Evolutionary conservation across 2,113 vertebrate genomes (phyloP), one percentile per base, ranked within the genome.

Genomic region (Vidua macroura): DNA sequence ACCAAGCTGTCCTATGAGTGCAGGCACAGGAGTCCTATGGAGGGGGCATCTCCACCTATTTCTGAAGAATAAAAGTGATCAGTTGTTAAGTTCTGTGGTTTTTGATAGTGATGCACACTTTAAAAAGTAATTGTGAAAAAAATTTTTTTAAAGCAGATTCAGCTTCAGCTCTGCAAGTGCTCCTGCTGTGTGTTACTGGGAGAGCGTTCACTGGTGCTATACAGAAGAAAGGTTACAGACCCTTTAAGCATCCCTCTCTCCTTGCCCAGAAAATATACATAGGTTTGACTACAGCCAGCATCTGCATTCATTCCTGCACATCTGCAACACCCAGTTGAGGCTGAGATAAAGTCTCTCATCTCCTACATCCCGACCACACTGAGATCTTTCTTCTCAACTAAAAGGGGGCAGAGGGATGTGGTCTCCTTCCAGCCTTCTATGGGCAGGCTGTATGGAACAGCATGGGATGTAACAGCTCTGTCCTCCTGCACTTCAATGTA

Each of bases 201-300:
- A 87, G 13, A 64, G 8, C 0, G 0, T 27, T 63, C 8, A 73
- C 25, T n/a, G 67, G 31, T 69, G 14, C 39, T 44, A 7, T 6
- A 27, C 1, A 43, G 27, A 82, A 83, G 74, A 86, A 84, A 63
- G 30, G n/a, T 46, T 58, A 69, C 18, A 81, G 59, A 15, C 51
- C 31, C 20, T 70, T 77, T 33, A 67, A 86, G 30, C 60, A 70
- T 43, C 55, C 28, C 27, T 70, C 35, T 62, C 39, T 83, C 30
- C 48, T 63, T 53, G 14, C 16, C 14, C 27, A 60, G 37, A 84
- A 91, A 91, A 92, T 6, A 68, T 3, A 59, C 39, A 55, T 13
- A 64, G 56, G 27, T 75, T 92, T 44, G 60, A 35, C 64, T 55
- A 63, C 30, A 83, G 15, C 0, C 8, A 78, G 17, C 24, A 44